Base-by-base conservation (phyloP, 2,888 invertebrate genomes). In the Microctonus hyperodae region DNA sequence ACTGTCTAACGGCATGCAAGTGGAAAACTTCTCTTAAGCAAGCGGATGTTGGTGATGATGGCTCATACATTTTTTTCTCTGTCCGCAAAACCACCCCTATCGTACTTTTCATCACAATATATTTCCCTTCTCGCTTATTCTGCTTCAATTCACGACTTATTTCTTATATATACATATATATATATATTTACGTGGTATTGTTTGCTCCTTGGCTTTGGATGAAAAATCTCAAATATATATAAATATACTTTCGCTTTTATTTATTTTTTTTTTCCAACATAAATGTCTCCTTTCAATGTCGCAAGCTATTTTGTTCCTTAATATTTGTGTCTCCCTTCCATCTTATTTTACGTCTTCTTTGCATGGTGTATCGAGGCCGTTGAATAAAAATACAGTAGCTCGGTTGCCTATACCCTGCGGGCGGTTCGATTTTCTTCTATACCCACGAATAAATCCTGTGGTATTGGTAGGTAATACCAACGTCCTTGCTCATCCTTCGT, bases 401-500 rank as follows among this genome's bases (percentile, higher is more conserved):
- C 63, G 50, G 59, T 23, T 56, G 23, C 22, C 48, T 70, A 68
- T 60, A 64, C 59, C 48, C 69, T 53, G 60, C 68, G 61, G 53
- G 64, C 65, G 64, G 16, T 64, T 67, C 53, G 58, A 67, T 70
- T 72, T 59, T 68, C 70, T 72, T 70, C n/a, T 69, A 74, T 74
- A 71, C 73, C 69, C 67, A 72, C 70, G 73, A 74, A 78, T 77
- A 77, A 78, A 78, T 78, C 76, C 75, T 74, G 74, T 72, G 74
- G 75, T 76, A 77, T 78, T 75, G 77, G 74, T 75, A 77, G 75
- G 76, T 77, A 78, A 78, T 76, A 74, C 76, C 73, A 69, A 63
- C 58, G 28, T 58, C 33, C 53, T 53, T 31, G 10, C 25, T 37
- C 31, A 40, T 50, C 23, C 20, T 35, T 55, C 25, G 37, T 23